phyloP scores from a whole-genome alignment of 2,888 invertebrate species.

The Tinea trinotella region DNA sequence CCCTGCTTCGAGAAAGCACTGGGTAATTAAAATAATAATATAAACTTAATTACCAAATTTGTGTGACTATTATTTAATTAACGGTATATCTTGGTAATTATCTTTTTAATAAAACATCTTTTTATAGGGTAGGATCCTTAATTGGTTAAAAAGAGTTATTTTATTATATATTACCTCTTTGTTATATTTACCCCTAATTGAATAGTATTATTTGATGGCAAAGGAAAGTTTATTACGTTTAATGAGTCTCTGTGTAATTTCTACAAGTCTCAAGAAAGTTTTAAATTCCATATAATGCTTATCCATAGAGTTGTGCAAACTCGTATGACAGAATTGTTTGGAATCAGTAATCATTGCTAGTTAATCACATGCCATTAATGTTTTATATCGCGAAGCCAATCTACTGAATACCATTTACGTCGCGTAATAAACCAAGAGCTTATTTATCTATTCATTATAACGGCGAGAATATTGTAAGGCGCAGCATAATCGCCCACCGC shows the following conservation, averaged over 20 bases:
- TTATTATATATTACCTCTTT: not conserved
- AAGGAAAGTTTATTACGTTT: no score
- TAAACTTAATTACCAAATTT: not conserved
- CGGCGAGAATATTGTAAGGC: constrained; percentile 38
- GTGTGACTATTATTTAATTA: not conserved
- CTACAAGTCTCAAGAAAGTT: no score
- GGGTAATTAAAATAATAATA: no score
- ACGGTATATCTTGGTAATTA: not conserved
- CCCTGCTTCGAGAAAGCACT: no score
- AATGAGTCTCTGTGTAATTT: no score
- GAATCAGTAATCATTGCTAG: constrained; percentile 15
- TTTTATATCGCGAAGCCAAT: constrained; percentile 28
- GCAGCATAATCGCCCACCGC: constrained; percentile 36
- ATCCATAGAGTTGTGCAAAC: not conserved
- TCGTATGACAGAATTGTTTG: constrained; percentile 14
- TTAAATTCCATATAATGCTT: no score
- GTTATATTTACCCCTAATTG: not conserved
- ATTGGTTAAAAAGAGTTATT: constrained; percentile 6
- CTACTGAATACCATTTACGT: constrained; percentile 32
- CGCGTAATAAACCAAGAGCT: constrained; percentile 34
- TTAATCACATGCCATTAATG: constrained; percentile 29
- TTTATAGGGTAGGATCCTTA: not conserved
- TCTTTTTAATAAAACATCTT: constrained; percentile 1
- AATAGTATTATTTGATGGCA: no score
- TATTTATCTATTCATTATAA: constrained; percentile 44